These are phyloP conservation scores for Leucopternis melanops DNA, from an alignment of 2,113 vertebrate genomes.

Conservation along the genomic window DNA sequence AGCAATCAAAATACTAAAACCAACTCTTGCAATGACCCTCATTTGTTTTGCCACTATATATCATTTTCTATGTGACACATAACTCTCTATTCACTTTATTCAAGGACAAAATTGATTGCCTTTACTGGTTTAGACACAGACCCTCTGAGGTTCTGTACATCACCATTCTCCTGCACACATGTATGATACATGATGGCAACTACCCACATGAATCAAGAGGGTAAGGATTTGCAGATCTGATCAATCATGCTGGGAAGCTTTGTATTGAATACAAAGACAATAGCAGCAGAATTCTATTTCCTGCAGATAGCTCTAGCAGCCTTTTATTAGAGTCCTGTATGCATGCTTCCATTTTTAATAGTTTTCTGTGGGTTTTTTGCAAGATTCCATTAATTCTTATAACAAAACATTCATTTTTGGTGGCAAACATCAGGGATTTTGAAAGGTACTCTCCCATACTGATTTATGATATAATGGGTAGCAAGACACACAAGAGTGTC, in stretches of 20 bases:
- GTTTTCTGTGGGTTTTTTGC: not conserved
- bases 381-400: not conserved
- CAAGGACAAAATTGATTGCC: not conserved
- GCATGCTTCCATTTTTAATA: not conserved
- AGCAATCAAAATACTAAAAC: not conserved
- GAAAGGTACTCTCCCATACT: not conserved
- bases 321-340: not conserved
- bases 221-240: not conserved
- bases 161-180: not conserved
- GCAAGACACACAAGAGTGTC: not conserved
- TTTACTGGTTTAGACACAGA: not conserved
- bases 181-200: rapidly evolving
- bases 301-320: not conserved
- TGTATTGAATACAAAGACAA: not conserved
- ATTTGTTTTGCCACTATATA: not conserved
- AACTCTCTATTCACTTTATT: not conserved
- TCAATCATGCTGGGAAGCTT: not conserved
- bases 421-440: not conserved
- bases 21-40: not conserved
- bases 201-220: not conserved
- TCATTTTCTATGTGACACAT: not conserved
- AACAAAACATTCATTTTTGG: not conserved
- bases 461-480: not conserved
- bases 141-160: not conserved
- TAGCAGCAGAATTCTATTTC: not conserved